Evolutionary conservation across 2,797 vertebrate genomes (phyloP).

Genomic region (Lepilemur septentrionalis): DNA sequence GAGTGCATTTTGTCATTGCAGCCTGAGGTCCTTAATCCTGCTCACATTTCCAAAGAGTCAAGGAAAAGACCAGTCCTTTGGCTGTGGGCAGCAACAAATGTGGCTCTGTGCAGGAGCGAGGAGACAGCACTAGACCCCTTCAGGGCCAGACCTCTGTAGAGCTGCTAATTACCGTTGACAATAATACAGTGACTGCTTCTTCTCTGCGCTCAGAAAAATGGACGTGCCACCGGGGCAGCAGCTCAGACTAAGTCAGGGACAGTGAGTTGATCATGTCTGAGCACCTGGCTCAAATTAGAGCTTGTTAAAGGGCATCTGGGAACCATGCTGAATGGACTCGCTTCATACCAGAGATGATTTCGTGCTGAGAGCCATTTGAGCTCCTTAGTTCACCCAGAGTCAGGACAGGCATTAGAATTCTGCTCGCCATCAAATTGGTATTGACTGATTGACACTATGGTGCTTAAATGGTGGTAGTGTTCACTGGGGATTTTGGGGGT

Average conservation of each 20-base stretch:
- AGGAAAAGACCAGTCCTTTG: neutral
- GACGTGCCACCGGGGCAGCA: neutral
- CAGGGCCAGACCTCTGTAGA: neutral
- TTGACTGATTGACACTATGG: no score
- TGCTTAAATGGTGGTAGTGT: no score
- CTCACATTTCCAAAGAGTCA: constrained; percentile 18
- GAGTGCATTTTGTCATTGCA: constrained; percentile 3
- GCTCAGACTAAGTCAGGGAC: neutral
- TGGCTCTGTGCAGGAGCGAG: neutral
- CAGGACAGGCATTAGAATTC: neutral
- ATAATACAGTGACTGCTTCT: neutral
- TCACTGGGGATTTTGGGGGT: neutral
- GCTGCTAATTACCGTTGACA: neutral
- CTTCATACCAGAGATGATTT: constrained; percentile 19
- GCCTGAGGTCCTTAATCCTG: neutral
- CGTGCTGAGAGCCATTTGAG: neutral
- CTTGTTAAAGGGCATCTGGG: constrained; percentile 29
- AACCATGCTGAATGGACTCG: constrained; percentile 6
- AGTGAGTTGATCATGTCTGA: neutral
- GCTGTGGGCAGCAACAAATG: neutral
- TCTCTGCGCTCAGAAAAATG: neutral
- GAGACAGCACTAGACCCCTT: neutral
- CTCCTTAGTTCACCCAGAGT: constrained; percentile 26
- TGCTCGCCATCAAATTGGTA: neutral
- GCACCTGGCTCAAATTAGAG: constrained; percentile 45